These are phyloP conservation scores for Drosophila sechellia DNA, from an alignment of 1,140 invertebrate genomes.

Conservation along the genomic window DNA sequence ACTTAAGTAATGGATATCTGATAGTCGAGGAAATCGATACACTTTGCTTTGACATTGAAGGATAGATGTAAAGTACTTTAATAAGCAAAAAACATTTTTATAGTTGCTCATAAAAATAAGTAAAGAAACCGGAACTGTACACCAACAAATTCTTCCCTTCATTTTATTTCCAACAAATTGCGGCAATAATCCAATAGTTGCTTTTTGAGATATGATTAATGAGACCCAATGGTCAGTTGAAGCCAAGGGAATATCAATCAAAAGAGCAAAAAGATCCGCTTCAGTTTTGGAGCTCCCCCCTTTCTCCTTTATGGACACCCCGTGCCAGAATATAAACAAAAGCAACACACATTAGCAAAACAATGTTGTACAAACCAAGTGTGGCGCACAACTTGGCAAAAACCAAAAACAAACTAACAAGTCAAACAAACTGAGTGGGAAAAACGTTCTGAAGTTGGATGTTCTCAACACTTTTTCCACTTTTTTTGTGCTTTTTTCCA, in stretches of 20 bases:
- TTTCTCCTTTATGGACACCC: background rate
- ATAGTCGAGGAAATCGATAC: no score
- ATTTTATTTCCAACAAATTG: background rate
- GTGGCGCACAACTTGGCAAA: background rate
- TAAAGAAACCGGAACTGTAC: background rate
- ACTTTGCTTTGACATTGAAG: no score
- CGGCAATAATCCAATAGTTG: constrained; percentile 14
- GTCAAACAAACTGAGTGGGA: constrained; percentile 15
- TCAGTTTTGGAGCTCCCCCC: background rate
- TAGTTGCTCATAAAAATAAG: no score
- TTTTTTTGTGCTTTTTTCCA: constrained; percentile 5
- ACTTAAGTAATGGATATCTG: no score
- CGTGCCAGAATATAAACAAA: background rate
- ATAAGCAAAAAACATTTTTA: no score
- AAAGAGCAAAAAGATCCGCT: constrained; percentile 26
- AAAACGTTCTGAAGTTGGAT: constrained; percentile 18
- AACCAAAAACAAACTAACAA: constrained; percentile 4
- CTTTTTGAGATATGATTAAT: constrained; percentile 35
- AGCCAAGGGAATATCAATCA: constrained; percentile 15
- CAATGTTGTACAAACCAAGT: constrained; percentile 7
- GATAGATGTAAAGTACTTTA: no score
- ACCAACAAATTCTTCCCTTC: background rate
- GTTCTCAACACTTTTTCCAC: constrained; percentile 14
- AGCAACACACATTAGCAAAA: background rate
- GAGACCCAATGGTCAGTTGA: constrained; percentile 27